Percentiles rank a stretch among this genome's conserved stretches.
Conservation (phyloP, 2,888 invertebrate genomes). For the Amphiduros pacificus region DNA sequence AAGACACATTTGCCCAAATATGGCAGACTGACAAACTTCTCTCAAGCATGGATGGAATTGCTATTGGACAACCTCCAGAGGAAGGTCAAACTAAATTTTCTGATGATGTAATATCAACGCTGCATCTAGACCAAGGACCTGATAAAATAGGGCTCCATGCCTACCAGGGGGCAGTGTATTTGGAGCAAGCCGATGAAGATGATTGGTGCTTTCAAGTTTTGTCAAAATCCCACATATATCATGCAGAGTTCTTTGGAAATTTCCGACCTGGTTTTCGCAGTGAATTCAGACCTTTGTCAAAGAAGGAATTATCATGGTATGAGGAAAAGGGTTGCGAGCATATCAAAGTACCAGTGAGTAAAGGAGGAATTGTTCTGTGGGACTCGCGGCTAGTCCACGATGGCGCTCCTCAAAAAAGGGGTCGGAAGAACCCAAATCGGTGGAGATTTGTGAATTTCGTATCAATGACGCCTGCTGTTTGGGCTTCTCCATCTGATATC, state of each 20-base stretch:
- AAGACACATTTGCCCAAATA: conserved; percentile 41
- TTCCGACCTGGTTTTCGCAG: background rate
- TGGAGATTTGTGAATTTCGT: conserved; percentile 47
- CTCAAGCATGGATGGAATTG: conserved; percentile 45
- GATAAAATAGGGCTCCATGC: conserved; percentile 43
- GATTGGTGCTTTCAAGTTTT: conserved; percentile 34
- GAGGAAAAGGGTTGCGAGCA: conserved; percentile 32
- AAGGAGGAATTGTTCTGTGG: conserved; percentile 50
- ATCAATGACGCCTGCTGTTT: conserved; percentile 47
- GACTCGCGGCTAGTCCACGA: conserved; percentile 49
- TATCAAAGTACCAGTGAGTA: conserved; percentile 41
- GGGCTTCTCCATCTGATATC: conserved; percentile 40
- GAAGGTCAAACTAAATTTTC: too few species aligned
- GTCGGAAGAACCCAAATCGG: conserved; percentile 37
- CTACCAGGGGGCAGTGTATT: conserved; percentile 43
- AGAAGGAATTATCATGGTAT: conserved; percentile 35
- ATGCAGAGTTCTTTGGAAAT: conserved; percentile 27
- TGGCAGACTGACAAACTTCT: conserved; percentile 48
- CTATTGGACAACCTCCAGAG: conserved; percentile 51
- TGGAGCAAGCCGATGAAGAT: conserved; percentile 36
- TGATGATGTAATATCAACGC: background rate
- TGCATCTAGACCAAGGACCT: conserved; percentile 45
- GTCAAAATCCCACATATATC: conserved; percentile 34
- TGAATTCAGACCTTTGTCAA: conserved; percentile 32
- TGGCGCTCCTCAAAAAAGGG: conserved; percentile 39